A percentile compares a stretch with the other conserved stretches of the same genome.
phyloP scores from a whole-genome alignment of 92 coral and sea anemone species.

The Phymanthus crucifer region DNA sequence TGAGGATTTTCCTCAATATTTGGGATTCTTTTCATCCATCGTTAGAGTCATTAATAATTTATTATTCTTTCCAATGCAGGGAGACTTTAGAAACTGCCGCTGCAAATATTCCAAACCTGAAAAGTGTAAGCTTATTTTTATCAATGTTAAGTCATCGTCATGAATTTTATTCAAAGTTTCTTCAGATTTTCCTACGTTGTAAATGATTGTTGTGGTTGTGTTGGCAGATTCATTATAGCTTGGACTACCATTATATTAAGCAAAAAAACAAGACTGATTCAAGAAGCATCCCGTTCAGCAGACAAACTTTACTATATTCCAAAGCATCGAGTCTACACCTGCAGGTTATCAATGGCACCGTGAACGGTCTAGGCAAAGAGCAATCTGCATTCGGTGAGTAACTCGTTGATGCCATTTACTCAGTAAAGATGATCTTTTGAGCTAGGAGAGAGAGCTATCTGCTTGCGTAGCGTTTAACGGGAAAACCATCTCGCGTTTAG shows the following conservation, averaged over 20 bases:
- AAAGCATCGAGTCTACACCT: constrained; percentile 47
- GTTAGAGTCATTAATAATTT: not conserved
- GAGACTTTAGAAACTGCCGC: not conserved
- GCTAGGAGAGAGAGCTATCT: too few species aligned
- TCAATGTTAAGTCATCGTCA: too few species aligned
- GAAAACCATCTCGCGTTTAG: not conserved
- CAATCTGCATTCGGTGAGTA: constrained; percentile 51
- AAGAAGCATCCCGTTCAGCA: constrained; percentile 21
- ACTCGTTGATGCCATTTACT: not conserved
- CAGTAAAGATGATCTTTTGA: too few species aligned
- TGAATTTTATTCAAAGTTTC: too few species aligned
- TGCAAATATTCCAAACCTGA: not conserved
- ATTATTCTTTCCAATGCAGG: not conserved
- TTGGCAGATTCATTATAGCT: constrained; percentile 2
- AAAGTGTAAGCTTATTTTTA: too few species aligned
- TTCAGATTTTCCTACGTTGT: too few species aligned
- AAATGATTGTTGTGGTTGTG: not conserved
- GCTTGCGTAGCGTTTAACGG: not conserved
- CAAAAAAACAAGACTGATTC: constrained; percentile 6
- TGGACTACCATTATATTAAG: constrained; percentile 10
- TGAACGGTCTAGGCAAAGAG: constrained; percentile 47
- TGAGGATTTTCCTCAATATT: not conserved
- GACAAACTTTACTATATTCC: constrained; percentile 47
- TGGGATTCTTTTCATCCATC: not conserved
- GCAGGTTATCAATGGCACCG: constrained; percentile 32